A percentile compares a stretch with the other conserved stretches of the same genome.
These are phyloP conservation scores for Sterna hirundo DNA, from an alignment of 2,113 vertebrate genomes.

Conservation along the genomic window DNA sequence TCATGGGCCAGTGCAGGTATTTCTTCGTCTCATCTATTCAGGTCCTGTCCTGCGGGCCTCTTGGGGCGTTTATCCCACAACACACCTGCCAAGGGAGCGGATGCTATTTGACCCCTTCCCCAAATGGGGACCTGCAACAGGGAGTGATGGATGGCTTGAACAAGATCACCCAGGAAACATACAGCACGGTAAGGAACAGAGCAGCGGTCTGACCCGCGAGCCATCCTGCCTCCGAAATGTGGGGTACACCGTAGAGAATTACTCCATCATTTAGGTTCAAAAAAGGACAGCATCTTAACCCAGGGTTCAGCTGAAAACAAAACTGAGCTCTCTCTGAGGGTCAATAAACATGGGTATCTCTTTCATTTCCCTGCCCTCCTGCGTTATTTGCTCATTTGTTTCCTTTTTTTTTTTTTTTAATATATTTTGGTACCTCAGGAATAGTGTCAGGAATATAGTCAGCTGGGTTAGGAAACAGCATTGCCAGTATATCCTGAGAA, in stretches of 20 bases:
- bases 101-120: not conserved
- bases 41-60: not conserved
- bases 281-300: not conserved
- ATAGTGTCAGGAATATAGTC: not conserved
- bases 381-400: not conserved
- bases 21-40: not conserved
- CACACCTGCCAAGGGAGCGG: not conserved
- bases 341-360: not conserved
- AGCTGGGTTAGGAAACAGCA: not conserved
- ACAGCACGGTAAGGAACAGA: not conserved
- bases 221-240: not conserved
- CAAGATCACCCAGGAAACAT: not conserved
- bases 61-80: not conserved
- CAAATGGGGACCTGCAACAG: not conserved
- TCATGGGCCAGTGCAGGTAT: not conserved
- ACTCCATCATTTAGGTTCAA: not conserved
- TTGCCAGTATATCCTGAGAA: constrained; percentile 4
- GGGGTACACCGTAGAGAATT: not conserved
- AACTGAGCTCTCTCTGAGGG: rapidly evolving
- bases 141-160: not conserved
- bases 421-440: not conserved
- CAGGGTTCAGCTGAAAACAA: not conserved
- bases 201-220: not conserved
- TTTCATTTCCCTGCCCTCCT: not conserved
- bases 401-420: not conserved